Percentiles rank a stretch among this genome's conserved stretches.
phyloP scores from a whole-genome alignment of 2,797 vertebrate genomes.

The Lates japonicus region DNA sequence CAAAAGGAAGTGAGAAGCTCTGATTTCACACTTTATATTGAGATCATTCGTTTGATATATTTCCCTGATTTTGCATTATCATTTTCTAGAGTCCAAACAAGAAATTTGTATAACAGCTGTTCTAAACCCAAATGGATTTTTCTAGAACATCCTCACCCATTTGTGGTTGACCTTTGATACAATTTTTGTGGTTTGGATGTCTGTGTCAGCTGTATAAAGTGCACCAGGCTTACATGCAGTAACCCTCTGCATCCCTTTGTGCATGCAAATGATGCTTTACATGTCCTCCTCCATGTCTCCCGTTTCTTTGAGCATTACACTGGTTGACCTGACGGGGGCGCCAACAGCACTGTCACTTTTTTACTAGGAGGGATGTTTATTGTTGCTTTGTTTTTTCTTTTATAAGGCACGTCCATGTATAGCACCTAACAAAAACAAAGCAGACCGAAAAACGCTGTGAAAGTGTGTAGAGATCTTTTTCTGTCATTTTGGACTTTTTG shows the following conservation, averaged over 20 bases:
- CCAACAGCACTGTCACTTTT: background rate
- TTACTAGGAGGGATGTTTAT: background rate
- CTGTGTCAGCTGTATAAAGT: background rate
- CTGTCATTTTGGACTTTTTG: too few species aligned
- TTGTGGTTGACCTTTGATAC: background rate
- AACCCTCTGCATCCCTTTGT: background rate
- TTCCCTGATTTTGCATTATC: too few species aligned
- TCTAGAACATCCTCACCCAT: background rate
- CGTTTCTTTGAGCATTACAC: background rate
- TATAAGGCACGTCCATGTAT: background rate
- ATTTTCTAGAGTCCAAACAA: too few species aligned
- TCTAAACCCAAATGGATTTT: background rate
- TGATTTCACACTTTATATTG: background rate
- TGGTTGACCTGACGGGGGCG: background rate
- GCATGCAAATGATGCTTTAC: background rate
- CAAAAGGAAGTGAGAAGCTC: slow-evolving; percentile 29
- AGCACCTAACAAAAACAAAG: background rate
- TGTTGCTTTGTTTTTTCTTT: background rate
- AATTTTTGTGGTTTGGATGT: background rate
- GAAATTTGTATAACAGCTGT: too few species aligned
- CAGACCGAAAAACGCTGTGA: too few species aligned
- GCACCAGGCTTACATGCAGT: background rate
- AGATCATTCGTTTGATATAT: background rate
- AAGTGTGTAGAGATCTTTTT: too few species aligned
- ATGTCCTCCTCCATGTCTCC: too few species aligned